Evolutionary conservation across 1,140 invertebrate species (phyloP).

Genomic region (Zaprionus taronus): DNA sequence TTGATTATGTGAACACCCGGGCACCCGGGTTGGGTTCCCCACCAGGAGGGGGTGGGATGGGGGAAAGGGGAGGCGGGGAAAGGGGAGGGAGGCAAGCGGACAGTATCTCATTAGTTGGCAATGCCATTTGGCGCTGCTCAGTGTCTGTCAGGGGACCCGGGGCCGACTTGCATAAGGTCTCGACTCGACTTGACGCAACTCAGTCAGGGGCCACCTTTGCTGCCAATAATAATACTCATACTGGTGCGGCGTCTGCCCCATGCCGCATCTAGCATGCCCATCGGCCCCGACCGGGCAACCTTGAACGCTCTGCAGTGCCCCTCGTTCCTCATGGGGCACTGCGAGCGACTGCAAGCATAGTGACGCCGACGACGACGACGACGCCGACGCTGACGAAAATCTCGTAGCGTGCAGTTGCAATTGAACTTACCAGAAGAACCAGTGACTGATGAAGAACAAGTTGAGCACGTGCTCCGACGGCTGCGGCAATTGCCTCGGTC

Average conservation of each 20-base stretch:
- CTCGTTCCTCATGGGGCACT: constrained; percentile 33
- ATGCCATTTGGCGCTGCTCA: constrained; percentile 60
- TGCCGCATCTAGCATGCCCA: constrained; percentile 59
- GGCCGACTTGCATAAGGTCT: constrained; percentile 69
- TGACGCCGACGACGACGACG: constrained; percentile 18
- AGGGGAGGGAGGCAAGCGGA: not conserved
- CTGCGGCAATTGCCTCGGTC: constrained; percentile 84
- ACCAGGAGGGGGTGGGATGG: not conserved
- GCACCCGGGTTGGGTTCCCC: not conserved
- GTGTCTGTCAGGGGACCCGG: constrained; percentile 22
- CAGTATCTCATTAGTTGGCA: constrained; percentile 74
- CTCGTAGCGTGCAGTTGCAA: not conserved
- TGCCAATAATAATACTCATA: constrained; percentile 75
- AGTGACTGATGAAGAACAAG: constrained; percentile 86
- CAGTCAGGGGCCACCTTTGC: constrained; percentile 66
- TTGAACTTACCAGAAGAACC: constrained; percentile 85
- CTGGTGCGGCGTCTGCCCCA: constrained; percentile 1
- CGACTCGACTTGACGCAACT: constrained; percentile 55
- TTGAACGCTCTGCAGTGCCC: constrained; percentile 30
- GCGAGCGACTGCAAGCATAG: constrained; percentile 8
- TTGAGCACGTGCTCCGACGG: constrained; percentile 85
- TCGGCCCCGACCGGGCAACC: constrained; percentile 26
- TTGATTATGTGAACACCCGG: constrained; percentile 62
- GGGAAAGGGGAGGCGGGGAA: not conserved
- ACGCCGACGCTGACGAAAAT: constrained; percentile 16